phyloP scores from a whole-genome alignment of 1,140 invertebrate species.

The Pteromalus puparum region DNA sequence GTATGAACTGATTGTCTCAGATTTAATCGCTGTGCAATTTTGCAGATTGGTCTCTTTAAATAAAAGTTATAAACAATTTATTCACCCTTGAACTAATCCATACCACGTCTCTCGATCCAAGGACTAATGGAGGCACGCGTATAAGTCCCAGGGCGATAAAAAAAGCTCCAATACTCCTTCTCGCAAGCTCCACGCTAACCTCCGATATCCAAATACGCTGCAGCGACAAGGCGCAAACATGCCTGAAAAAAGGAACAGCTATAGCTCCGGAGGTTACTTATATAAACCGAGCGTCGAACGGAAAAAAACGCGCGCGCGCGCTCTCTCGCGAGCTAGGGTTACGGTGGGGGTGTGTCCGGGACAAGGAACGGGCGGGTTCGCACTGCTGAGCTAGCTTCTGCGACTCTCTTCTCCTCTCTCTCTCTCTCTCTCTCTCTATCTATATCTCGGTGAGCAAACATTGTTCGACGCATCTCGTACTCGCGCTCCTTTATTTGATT shows the following conservation, averaged over 20 bases:
- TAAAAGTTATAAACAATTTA: too few species aligned
- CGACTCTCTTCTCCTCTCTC: constrained; percentile 16
- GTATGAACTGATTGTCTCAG: too few species aligned
- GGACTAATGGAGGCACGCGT: too few species aligned
- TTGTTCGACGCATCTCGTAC: constrained; percentile 51
- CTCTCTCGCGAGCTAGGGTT: constrained; percentile 68
- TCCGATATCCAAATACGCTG: not conserved
- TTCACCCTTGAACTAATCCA: too few species aligned
- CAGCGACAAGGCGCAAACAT: not conserved
- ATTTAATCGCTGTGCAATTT: too few species aligned
- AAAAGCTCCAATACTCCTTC: too few species aligned
- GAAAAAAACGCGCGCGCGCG: constrained; percentile 55
- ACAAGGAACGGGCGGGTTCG: constrained; percentile 76
- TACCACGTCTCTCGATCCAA: too few species aligned
- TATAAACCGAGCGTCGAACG: not conserved
- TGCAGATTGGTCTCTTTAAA: too few species aligned
- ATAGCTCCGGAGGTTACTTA: not conserved
- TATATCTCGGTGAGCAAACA: constrained; percentile 1
- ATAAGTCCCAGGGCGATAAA: too few species aligned
- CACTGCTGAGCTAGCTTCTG: constrained; percentile 68
- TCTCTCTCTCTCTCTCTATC: constrained; percentile 44
- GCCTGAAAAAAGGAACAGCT: not conserved
- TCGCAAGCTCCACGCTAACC: not conserved
- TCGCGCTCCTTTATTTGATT: constrained; percentile 52
- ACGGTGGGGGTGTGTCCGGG: constrained; percentile 75